Evolutionary conservation across 2,888 invertebrate species (phyloP), one percentile per base, ranked within the genome.

Genomic region (Vandiemenella viatica): DNA sequence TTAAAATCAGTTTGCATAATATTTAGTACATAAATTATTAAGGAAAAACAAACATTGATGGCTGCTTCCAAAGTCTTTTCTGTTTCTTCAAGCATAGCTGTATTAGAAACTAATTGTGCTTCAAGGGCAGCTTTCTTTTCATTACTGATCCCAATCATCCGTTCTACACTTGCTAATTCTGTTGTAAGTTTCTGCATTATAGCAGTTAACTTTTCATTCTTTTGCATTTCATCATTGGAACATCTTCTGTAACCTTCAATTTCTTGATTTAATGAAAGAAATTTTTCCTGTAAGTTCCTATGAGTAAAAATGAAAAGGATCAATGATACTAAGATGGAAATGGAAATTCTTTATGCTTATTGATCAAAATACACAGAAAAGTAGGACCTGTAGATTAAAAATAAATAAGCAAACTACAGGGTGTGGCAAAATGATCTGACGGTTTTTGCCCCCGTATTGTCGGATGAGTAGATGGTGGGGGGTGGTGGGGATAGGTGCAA

Each of bases 221-320:
- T 70, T 48, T 75, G 71, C 73, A 82, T 77, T 64, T 83, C 83
- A 51, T 78, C 76, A 48, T 66, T 64, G 3, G 72, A 69, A 38
- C 77, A 70, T 57, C 81, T 83, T 61, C 79, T 82, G 0, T 80
- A 69, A 49, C 79, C 75, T 43, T 80, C 79, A 45, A 80, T 70
- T 59, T 79, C 79, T 45, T 70, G 65, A 4, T 71, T 58, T 49
- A 77, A 61, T 1, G 74, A 70, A 48, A 71, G 70, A 26, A 76
- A 74, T 41, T 72, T 70, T 48, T 78, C 76, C 56, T 74, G 72
- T 50, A 77, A 65, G 45, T 68, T 66, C 48, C 83, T 83, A 50
- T 22, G 61, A 64, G 49, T 57, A 18, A 42, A 7, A 26, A 40
- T 22, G 6, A 46, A 20, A 16, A 32, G n/a, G n/a, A n/a, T n/a